phyloP scores from a whole-genome alignment of 1,140 invertebrate species.

The Aphis gossypii region DNA sequence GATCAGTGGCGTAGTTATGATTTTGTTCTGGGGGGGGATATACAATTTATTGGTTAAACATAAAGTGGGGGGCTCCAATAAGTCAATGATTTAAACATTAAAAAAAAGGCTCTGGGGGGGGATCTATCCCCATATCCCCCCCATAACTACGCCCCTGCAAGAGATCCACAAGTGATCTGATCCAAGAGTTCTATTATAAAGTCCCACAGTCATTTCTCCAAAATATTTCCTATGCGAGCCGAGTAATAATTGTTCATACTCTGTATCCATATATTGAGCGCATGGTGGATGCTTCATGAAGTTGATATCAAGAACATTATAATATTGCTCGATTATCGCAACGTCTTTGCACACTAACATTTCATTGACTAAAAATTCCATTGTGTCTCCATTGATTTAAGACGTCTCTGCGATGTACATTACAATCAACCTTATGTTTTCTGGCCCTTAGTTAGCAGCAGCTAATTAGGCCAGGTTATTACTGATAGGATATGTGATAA shows the following conservation, averaged over 20 bases:
- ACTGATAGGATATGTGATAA: not conserved
- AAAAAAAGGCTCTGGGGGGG: too few species aligned
- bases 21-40: too few species aligned
- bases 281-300: not conserved
- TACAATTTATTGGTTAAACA: too few species aligned
- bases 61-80: too few species aligned
- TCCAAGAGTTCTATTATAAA: not conserved
- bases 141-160: too few species aligned
- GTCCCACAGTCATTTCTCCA: slow-evolving; percentile 19
- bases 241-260: slow-evolving; percentile 19
- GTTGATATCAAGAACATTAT: not conserved
- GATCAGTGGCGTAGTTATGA: too few species aligned
- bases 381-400: not conserved
- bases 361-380: slow-evolving; percentile 2
- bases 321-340: not conserved
- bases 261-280: slow-evolving; percentile 12
- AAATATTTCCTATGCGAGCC: not conserved
- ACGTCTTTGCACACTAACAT: not conserved
- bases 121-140: too few species aligned
- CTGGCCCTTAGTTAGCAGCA: not conserved
- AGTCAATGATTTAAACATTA: too few species aligned
- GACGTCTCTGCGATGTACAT: slow-evolving; percentile 8
- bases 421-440: not conserved
- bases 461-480: slow-evolving; percentile 24
- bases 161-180: not conserved